These are phyloP conservation scores for Penelope pileata DNA, from an alignment of 2,113 vertebrate genomes.

Conservation along the genomic window DNA sequence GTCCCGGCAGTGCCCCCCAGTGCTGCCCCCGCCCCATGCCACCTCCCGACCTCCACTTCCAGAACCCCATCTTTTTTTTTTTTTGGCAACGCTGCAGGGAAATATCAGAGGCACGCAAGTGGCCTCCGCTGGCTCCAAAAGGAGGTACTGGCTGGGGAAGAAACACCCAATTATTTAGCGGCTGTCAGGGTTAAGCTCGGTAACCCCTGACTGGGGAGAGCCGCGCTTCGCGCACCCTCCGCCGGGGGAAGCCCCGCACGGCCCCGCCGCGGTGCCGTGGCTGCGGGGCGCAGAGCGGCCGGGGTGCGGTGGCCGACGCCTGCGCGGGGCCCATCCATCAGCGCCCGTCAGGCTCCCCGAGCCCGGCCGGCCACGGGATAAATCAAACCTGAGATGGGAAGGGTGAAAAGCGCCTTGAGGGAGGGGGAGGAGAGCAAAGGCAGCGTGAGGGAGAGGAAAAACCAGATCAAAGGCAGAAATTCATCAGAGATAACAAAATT, in stretches of 20 bases:
- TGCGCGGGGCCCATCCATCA: slow-evolving; percentile 75
- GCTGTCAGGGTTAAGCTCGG: slow-evolving; percentile 46
- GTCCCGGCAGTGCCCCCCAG: too few relatives aligned
- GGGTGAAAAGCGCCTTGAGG: slow-evolving; percentile 33
- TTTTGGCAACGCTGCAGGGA: slow-evolving; percentile 13
- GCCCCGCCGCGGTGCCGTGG: too few relatives aligned
- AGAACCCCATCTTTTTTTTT: not conserved
- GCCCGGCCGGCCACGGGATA: slow-evolving; percentile 54
- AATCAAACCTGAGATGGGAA: slow-evolving; percentile 69
- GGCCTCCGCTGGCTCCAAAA: not conserved
- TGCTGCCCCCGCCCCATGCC: not conserved
- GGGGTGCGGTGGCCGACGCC: slow-evolving; percentile 28
- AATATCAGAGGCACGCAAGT: slow-evolving; percentile 43
- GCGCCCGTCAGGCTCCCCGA: slow-evolving; percentile 59
- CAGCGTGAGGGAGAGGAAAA: slow-evolving; percentile 52
- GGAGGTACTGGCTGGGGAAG: slow-evolving; percentile 7
- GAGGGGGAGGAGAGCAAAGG: slow-evolving; percentile 13
- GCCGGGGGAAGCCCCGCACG: not conserved
- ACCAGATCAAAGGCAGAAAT: slow-evolving; percentile 84
- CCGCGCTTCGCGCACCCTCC: not conserved
- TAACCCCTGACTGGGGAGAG: not conserved
- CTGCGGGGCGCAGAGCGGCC: not conserved
- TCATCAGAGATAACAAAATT: slow-evolving; percentile 84
- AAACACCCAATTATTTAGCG: slow-evolving; percentile 57
- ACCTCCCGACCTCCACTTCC: not conserved